Evolutionary conservation across 2,797 vertebrate genomes (phyloP), one percentile per base, ranked within the genome.

Genomic region (Melanotaenia nigrans): DNA sequence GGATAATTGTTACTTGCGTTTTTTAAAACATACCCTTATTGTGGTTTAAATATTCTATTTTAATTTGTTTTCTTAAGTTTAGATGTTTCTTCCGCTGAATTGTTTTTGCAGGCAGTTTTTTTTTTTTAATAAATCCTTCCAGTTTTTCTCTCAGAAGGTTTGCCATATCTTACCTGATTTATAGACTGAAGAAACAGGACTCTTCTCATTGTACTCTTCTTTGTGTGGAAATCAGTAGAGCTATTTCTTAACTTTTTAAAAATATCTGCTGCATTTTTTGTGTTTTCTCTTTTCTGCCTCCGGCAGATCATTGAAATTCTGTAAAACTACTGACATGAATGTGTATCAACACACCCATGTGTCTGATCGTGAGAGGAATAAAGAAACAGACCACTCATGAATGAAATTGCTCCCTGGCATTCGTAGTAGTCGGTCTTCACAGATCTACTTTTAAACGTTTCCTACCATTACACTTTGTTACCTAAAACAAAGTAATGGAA

Each of bases 241-340:
- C 20, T 22, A 49, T 49, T 51, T 51, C 18, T 22, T 51, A 3
- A 22, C 47, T 22, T 51, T 22, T 10, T 38, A 38, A 13, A 9
- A 22, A 51, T 7, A n/a, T 47, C 24, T 22, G 1, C 40, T 32
- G 30, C 33, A 16, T 45, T 18, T 33, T 9, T 38, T 20, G 14
- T 24, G 9, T 10, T 53, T 53, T 16, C 2, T 16, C 20, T 30
- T 65, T 71, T n/a, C 47, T 67, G 24, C 38, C 47, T 49, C 36
- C 58, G 58, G n/a, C 54, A 62, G 64, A 49, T 69, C 38, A 61
- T 11, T 61, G 61, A 30, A 40, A 36, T 58, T 24, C n/a, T 68
- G 7, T 33, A 11, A 56, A 47, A 36, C 11, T 7, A 18, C 0
- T 32, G 35, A 16, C 3, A 40, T 11, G 7, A 53, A 42, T 14